Base-by-base conservation (phyloP, 2,113 vertebrate genomes). In the Oryzias curvinotus region DNA sequence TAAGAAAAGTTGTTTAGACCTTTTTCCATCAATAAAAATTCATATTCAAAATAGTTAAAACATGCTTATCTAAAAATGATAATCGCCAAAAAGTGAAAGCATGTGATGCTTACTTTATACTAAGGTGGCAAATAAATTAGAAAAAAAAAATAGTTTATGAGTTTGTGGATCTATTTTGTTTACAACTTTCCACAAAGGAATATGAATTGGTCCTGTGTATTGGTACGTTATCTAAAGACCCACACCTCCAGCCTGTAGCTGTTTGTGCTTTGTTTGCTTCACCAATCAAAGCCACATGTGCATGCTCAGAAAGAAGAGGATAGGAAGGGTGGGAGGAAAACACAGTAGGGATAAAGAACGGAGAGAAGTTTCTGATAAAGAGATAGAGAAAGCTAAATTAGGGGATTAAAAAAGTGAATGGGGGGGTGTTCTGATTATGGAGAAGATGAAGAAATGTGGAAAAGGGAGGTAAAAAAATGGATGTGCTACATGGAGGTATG, bases 251-350 rank as follows among this genome's bases (percentile, higher is more conserved):
- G 78, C 70, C 47, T 68, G 55, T 49, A 60, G 80, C 64, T 28
- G 62, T 59, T 65, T 78, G 70, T 67, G 73, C 69, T 74, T 75
- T 54, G 65, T 86, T 90, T 76, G 81, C 73, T 58, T 64, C 81
- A 73, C 65, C 85, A 87, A 90, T 83, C 65, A 81, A 70, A 68
- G 73, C 81, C 86, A 90, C 80, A 89, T 89, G 88, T 74, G 60
- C 65, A 62, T 75, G 68, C 63, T 71, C 73, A 60, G 56, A 68
- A 61, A 71, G 53, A 71, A 62, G 63, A 63, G 52, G 49, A 62
- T 51, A 74, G n/a, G 58, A 55, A 59, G 16, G 63, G 46, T 56
- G 56, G 47, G 44, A 25, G 59, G 28, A 74, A 68, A 67, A 77
- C 52, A 61, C 19, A 66, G 63, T 26, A 68, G 54, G 52, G 65